Evolutionary conservation across 2,113 vertebrate species (phyloP), one percentile per base, ranked within the genome.

Genomic region (Gymnocephalus cernua): DNA sequence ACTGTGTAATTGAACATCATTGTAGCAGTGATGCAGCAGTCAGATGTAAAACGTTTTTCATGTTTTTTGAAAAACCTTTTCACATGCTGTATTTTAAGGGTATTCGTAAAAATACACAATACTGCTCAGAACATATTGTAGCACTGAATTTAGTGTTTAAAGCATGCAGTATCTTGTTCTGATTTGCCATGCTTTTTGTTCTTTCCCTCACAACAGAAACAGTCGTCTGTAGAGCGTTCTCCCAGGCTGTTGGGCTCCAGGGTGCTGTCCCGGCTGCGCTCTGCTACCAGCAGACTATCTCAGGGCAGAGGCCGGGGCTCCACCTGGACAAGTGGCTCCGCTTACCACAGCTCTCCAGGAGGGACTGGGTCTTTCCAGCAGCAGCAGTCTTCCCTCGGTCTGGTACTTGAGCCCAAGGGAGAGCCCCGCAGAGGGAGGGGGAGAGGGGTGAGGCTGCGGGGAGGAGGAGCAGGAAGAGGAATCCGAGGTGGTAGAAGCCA

Each of bases 241-340:
- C 48, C 89, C 6, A 74, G 90, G 82, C 73, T 84, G 73, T 65
- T 92, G 65, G 21, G 79, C 68, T 94, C 95, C 54, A 95, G 92
- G 25, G 83, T 96, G 68, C 92, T 96, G 75, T 90, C 94, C 29
- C 84, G 89, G 12, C 66, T 92, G 41, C 87, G 81, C 47, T 96
- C 96, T 84, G 93, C 95, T 62, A 95, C 88, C 79, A 96, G 95
- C 93, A 94, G 96, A 15, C 94, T 97, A 54, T 86, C 79, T 88
- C 86, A 91, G 84, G 84, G 85, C 59, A 62, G 86, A 88, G 88
- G 89, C 27, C 86, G 65, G 57, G 63, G 86, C 23, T 72, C 80
- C 71, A 73, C 63, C 45, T 93, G 86, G 89, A 25, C 75, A 0
- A 82, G 79, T 57, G 79, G 86, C 27, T 82, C 91, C 2, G 25